Percentiles rank a stretch among this genome's conserved stretches.
phyloP scores from a whole-genome alignment of 2,797 vertebrate genomes.

The Caiman crocodilus region DNA sequence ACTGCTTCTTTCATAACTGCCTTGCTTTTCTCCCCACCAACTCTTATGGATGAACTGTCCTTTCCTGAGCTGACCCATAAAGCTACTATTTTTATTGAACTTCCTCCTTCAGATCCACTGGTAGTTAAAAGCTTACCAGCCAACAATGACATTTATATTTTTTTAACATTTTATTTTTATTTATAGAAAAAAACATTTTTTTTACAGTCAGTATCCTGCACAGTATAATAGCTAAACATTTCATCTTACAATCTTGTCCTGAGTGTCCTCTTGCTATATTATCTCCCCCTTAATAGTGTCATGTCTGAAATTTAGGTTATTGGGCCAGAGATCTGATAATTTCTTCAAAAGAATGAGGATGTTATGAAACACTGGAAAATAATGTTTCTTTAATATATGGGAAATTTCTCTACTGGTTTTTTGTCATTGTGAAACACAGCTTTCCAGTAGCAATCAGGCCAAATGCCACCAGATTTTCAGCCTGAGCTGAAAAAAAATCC shows the following conservation, averaged over 20 bases:
- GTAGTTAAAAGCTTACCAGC: neutral
- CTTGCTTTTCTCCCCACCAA: neutral
- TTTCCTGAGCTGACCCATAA: neutral
- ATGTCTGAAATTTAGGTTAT: neutral
- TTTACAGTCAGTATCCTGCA: fast-evolving
- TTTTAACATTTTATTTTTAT: neutral
- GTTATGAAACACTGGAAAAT: neutral
- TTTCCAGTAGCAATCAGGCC: neutral
- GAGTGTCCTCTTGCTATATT: neutral
- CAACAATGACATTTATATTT: fast-evolving
- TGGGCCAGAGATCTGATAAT: neutral
- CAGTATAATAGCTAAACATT: neutral
- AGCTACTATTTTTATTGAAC: neutral
- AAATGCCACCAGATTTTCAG: neutral
- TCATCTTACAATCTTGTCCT: neutral
- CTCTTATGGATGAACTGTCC: neutral
- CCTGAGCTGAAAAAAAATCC: neutral
- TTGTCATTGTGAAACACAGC: neutral
- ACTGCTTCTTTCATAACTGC: neutral
- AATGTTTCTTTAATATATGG: neutral
- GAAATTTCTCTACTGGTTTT: neutral
- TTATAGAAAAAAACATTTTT: neutral
- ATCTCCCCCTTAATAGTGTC: neutral
- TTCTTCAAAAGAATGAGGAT: neutral
- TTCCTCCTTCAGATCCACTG: neutral